Conservation (phyloP, 2,113 vertebrate species). For the Fukomys damarensis region DNA sequence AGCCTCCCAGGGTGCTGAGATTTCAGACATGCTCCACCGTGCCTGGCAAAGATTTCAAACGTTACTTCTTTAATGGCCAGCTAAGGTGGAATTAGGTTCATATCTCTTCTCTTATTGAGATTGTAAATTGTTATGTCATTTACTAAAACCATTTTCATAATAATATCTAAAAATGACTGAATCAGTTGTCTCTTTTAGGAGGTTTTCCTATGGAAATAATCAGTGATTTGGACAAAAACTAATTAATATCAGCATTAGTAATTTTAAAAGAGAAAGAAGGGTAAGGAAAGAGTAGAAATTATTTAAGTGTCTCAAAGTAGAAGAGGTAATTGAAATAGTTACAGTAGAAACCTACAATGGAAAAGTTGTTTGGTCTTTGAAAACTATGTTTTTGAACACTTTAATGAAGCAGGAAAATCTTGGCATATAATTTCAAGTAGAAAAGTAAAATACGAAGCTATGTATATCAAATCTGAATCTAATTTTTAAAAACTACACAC, state of each 20-base stretch:
- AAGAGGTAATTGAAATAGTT: slow-evolving; percentile 57
- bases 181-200: slow-evolving; percentile 13
- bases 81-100: background rate
- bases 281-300: slow-evolving; percentile 26
- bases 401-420: background rate
- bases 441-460: slow-evolving; percentile 28
- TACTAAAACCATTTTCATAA: slow-evolving; percentile 38
- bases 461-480: background rate
- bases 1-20: background rate
- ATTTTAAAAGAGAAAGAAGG: background rate
- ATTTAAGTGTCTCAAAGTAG: slow-evolving; percentile 4
- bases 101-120: background rate
- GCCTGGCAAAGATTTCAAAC: background rate
- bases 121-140: slow-evolving; percentile 37
- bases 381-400: slow-evolving; percentile 47
- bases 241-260: slow-evolving; percentile 54
- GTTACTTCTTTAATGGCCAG: background rate
- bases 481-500: background rate
- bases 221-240: slow-evolving; percentile 4
- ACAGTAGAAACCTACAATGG: background rate
- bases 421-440: background rate
- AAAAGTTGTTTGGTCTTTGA: slow-evolving; percentile 36
- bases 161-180: slow-evolving; percentile 50
- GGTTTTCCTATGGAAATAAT: slow-evolving; percentile 42
- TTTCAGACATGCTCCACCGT: background rate